A percentile compares a stretch with the other conserved stretches of the same genome.
These are phyloP conservation scores for Pipa parva DNA, from an alignment of 2,113 vertebrate species.

Conservation along the genomic window DNA sequence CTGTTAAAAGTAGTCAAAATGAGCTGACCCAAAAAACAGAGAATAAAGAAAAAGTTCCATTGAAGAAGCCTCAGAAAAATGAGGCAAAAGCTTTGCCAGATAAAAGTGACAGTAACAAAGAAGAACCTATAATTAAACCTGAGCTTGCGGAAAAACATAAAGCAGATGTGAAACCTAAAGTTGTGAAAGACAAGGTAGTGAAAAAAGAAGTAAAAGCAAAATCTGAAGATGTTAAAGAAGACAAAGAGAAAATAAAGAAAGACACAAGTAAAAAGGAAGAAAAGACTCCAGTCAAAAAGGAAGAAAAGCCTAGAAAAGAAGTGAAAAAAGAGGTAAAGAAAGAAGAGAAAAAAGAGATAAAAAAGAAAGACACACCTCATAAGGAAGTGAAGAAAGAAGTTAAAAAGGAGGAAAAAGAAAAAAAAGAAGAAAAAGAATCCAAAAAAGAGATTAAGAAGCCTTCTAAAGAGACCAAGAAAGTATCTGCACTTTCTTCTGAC, in stretches of 20 bases:
- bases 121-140: conserved; percentile 65
- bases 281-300: conserved; percentile 63
- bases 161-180: conserved; percentile 76
- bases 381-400: conserved; percentile 74
- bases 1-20: conserved; percentile 59
- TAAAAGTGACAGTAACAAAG: conserved; percentile 69
- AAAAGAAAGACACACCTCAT: conserved; percentile 71
- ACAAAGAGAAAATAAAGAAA: conserved; percentile 77
- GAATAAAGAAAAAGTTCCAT: conserved; percentile 78
- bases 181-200: conserved; percentile 67
- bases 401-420: conserved; percentile 80
- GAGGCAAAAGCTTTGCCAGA: conserved; percentile 65
- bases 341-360: conserved; percentile 77
- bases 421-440: conserved; percentile 82
- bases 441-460: conserved; percentile 80
- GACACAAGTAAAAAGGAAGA: conserved; percentile 65
- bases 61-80: conserved; percentile 72
- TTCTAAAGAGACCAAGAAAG: conserved; percentile 80
- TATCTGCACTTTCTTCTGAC: conserved; percentile 55
- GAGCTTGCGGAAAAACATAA: conserved; percentile 77
- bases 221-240: conserved; percentile 79
- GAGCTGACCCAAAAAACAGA: conserved; percentile 80
- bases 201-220: conserved; percentile 80
- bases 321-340: conserved; percentile 72
- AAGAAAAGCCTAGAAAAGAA: conserved; percentile 73